These are phyloP conservation scores for Halisarca cf. caerulea DNA, from an alignment of 37 sponge, comb jelly and placozoan genomes.

Conservation along the genomic window DNA sequence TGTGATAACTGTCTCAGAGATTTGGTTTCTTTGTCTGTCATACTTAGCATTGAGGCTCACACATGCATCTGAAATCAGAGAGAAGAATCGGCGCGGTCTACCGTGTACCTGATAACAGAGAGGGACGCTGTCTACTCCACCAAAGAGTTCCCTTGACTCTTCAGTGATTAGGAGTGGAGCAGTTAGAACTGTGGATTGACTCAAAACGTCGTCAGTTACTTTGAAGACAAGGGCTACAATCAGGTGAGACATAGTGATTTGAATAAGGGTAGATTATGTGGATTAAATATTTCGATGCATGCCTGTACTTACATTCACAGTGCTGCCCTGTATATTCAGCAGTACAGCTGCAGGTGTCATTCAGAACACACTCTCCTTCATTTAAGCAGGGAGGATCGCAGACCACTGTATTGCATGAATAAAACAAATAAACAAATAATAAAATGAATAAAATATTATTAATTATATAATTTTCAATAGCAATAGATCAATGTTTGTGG, in stretches of 20 bases:
- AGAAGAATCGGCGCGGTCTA: background rate
- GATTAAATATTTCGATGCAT: too few relatives aligned
- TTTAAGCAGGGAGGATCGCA: constrained; percentile 17
- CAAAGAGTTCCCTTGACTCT: background rate
- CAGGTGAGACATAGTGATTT: too few relatives aligned
- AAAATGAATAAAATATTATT: too few relatives aligned
- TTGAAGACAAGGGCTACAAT: background rate
- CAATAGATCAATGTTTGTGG: too few relatives aligned
- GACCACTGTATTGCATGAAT: too few relatives aligned
- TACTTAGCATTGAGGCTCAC: constrained; percentile 11
- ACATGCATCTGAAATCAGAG: constrained; percentile 14
- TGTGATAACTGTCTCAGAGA: background rate
- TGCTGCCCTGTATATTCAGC: constrained; percentile 7
- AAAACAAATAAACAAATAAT: too few relatives aligned
- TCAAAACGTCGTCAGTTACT: background rate
- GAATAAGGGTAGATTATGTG: too few relatives aligned
- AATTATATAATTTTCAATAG: too few relatives aligned
- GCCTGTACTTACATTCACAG: background rate
- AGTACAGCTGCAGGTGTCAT: constrained; percentile 22
- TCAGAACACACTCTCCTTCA: constrained; percentile 29
- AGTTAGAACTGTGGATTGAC: constrained; percentile 1
- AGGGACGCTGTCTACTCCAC: background rate
- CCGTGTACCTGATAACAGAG: constrained; percentile 26
- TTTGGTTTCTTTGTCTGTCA: background rate
- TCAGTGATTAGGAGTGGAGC: constrained; percentile 8